These are phyloP conservation scores for Chrysina gloriosa DNA, from an alignment of 2,888 invertebrate genomes.

Conservation along the genomic window DNA sequence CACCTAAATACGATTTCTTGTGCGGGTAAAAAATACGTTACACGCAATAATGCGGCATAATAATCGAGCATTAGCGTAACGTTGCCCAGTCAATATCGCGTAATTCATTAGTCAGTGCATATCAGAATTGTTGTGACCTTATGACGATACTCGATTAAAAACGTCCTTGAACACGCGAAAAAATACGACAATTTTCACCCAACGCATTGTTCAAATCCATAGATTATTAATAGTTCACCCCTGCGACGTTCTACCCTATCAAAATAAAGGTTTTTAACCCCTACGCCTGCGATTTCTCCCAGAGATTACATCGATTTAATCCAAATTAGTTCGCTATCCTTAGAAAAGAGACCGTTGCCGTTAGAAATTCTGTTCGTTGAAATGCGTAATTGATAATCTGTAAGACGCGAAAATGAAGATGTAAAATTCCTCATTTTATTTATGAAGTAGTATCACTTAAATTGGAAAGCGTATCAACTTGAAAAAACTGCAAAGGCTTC, in stretches of 20 bases:
- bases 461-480: no score
- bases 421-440: no score
- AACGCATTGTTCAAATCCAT: slow-evolving; percentile 1
- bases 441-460: no score
- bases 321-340: slow-evolving; percentile 6
- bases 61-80: slow-evolving; percentile 27
- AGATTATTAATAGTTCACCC: slow-evolving; percentile 15
- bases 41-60: slow-evolving; percentile 35
- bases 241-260: neutral
- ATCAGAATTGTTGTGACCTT: slow-evolving; percentile 49
- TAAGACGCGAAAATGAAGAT: no score
- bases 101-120: slow-evolving; percentile 51
- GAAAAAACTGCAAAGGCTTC: no score
- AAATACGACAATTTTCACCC: neutral
- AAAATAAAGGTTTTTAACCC: slow-evolving; percentile 27
- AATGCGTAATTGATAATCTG: no score
- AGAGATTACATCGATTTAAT: slow-evolving; percentile 22
- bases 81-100: slow-evolving; percentile 37
- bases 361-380: no score
- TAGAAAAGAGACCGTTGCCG: neutral
- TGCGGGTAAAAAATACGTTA: neutral
- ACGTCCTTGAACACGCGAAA: slow-evolving; percentile 44
- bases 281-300: slow-evolving; percentile 4
- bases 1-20: slow-evolving; percentile 13
- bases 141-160: slow-evolving; percentile 47